Percentiles rank a stretch among this genome's conserved stretches.
Conservation (phyloP, 2,113 vertebrate genomes). For the Hystrix brachyura region DNA sequence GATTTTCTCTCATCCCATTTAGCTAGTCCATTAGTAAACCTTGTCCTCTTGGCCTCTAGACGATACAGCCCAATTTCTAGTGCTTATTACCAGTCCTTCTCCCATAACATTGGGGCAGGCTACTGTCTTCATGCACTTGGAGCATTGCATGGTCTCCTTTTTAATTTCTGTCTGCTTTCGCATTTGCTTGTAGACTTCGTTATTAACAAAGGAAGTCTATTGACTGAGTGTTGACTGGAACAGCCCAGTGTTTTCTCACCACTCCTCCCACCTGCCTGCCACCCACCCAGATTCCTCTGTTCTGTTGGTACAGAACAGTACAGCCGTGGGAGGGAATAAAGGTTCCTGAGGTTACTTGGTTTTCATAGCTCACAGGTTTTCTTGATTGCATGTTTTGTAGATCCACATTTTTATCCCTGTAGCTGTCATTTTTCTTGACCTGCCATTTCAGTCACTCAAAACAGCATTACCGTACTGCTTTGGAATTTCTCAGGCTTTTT, state of each 20-base stretch:
- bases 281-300: neutral
- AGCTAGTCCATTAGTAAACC: neutral
- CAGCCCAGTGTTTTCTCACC: neutral
- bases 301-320: neutral
- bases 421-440: conserved; percentile 78
- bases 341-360: conserved; percentile 61
- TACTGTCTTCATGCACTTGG: accelerated
- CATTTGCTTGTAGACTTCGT: neutral
- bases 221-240: neutral
- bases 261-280: neutral
- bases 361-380: conserved; percentile 76
- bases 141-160: no score
- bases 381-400: conserved; percentile 79
- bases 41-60: neutral
- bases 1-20: neutral
- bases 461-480: conserved; percentile 39
- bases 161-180: no score
- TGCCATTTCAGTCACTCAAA: conserved; percentile 76
- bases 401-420: conserved; percentile 76
- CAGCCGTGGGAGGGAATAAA: neutral
- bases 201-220: neutral
- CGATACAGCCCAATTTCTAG: no score
- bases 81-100: accelerated
- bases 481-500: conserved; percentile 52
- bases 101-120: no score